Evolutionary conservation across 2,888 invertebrate genomes (phyloP).

Genomic region (Nomada flava): DNA sequence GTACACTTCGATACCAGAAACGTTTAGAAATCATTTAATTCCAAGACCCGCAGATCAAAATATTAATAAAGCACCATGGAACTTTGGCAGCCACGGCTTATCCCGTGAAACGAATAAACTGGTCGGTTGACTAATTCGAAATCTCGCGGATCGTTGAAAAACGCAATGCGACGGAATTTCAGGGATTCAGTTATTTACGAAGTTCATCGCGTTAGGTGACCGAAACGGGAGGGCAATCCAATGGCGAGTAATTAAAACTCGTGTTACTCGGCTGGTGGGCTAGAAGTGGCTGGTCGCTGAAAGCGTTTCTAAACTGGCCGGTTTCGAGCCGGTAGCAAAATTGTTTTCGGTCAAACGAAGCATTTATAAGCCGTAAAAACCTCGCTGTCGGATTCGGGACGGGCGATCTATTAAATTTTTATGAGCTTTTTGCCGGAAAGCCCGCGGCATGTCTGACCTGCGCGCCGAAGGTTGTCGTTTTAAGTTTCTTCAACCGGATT

Average conservation of each 20-base stretch:
- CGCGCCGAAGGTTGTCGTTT: slow-evolving; percentile 41
- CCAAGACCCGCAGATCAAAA: too few relatives aligned
- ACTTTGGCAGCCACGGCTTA: too few relatives aligned
- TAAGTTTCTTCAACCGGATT: slow-evolving; percentile 24
- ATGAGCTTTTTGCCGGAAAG: slow-evolving; percentile 72
- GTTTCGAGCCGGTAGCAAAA: slow-evolving; percentile 64
- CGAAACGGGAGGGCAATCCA: slow-evolving; percentile 15
- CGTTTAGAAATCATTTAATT: too few relatives aligned
- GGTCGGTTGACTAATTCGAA: not conserved
- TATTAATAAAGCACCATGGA: too few relatives aligned
- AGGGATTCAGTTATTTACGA: slow-evolving; percentile 18
- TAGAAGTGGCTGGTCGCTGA: slow-evolving; percentile 25
- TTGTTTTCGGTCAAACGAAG: slow-evolving; percentile 80
- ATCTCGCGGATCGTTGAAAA: not conserved
- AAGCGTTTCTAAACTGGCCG: slow-evolving; percentile 42
- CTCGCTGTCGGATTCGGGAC: slow-evolving; percentile 65
- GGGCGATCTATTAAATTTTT: slow-evolving; percentile 82
- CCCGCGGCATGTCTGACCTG: slow-evolving; percentile 29
- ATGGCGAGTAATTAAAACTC: slow-evolving; percentile 41
- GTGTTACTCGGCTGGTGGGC: slow-evolving; percentile 9
- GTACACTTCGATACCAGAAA: too few relatives aligned
- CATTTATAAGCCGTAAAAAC: slow-evolving; percentile 79
- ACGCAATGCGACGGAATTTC: not conserved
- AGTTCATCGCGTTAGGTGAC: slow-evolving; percentile 34
- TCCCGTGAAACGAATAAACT: not conserved